Conservation (phyloP, 1,140 invertebrate genomes). For the Drosophila rhopaloa region DNA sequence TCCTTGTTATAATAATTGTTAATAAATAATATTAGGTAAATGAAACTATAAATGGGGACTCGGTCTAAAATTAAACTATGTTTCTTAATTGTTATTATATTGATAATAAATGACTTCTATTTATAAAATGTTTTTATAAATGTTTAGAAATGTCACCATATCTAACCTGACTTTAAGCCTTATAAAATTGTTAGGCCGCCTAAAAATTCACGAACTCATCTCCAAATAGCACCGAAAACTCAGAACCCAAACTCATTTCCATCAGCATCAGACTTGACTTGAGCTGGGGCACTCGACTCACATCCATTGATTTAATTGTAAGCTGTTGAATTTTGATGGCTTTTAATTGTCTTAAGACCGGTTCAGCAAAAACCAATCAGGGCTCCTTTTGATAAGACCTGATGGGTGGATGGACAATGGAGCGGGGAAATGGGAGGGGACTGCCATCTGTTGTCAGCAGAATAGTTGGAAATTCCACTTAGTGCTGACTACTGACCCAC, state of each 20-base stretch:
- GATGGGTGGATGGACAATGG: neutral
- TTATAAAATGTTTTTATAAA: no score
- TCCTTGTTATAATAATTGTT: no score
- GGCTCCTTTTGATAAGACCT: constrained; percentile 29
- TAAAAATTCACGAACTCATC: constrained; percentile 6
- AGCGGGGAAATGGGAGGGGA: neutral
- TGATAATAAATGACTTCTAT: no score
- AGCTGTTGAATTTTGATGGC: constrained; percentile 79
- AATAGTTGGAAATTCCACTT: constrained; percentile 68
- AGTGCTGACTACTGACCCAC: constrained; percentile 75
- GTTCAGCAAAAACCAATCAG: constrained; percentile 65
- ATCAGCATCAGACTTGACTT: constrained; percentile 27
- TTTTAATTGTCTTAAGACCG: constrained; percentile 74
- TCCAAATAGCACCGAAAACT: constrained; percentile 13
- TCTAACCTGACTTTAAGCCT: no score
- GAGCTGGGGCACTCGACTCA: constrained; percentile 18
- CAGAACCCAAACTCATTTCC: constrained; percentile 39
- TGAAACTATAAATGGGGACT: no score
- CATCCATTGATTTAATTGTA: constrained; percentile 70
- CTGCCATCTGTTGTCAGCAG: constrained; percentile 48
- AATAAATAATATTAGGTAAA: no score
- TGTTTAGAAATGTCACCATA: no score
- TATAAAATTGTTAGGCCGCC: neutral
- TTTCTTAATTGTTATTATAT: no score
- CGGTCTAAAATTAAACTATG: no score